Percentiles rank a stretch among this genome's conserved stretches.
Conservation (phyloP, 2,797 vertebrate genomes). For the Florisuga fusca region DNA sequence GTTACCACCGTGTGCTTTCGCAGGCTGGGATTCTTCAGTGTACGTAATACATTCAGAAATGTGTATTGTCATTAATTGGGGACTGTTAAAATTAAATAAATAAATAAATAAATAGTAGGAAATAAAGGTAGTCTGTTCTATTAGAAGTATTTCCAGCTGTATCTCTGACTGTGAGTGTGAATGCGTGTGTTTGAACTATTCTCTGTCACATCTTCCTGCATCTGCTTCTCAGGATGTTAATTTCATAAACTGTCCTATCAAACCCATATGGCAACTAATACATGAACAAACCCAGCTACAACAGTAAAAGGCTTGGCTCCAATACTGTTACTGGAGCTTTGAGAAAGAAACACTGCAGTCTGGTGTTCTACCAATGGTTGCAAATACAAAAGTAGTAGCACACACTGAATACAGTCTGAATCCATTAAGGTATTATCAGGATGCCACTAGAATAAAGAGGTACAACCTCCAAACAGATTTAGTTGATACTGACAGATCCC, state of each 20-base stretch:
- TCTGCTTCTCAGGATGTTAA: neutral
- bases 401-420: neutral
- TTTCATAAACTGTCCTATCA: neutral
- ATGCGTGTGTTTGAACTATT: neutral
- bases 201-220: neutral
- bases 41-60: constrained; percentile 52
- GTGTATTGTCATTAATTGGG: neutral
- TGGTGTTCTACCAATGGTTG: constrained; percentile 30
- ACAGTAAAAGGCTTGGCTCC: constrained; percentile 44
- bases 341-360: neutral
- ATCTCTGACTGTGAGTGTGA: neutral
- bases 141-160: neutral
- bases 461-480: neutral
- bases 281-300: neutral
- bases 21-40: constrained; percentile 30
- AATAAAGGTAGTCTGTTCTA: neutral
- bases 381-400: constrained; percentile 27
- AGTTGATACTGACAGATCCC: constrained; percentile 16
- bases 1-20: neutral
- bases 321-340: neutral
- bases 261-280: neutral
- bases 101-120: constrained; percentile 34
- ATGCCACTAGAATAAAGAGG: neutral
- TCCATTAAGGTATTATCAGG: neutral
- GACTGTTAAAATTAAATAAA: constrained; percentile 18